These are phyloP conservation scores for Corythoichthys haematopterus DNA, from an alignment of 2,113 vertebrate species.

Conservation along the genomic window DNA sequence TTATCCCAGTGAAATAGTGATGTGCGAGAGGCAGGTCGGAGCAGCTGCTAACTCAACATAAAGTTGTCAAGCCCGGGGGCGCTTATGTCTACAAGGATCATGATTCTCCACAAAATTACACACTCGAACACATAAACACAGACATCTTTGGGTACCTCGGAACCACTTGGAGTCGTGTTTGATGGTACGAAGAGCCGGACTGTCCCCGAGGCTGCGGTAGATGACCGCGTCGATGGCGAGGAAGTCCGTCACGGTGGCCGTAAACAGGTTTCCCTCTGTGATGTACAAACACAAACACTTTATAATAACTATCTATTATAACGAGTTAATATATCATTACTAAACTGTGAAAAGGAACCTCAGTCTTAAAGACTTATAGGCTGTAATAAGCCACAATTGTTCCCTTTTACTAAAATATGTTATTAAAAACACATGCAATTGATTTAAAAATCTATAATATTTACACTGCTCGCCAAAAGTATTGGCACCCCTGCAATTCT, in stretches of 20 bases:
- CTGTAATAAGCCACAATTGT: too few species aligned
- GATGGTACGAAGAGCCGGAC: conserved; percentile 86
- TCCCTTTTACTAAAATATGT: too few species aligned
- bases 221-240: conserved; percentile 94
- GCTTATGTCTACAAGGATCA: background rate
- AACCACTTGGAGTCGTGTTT: conserved; percentile 99
- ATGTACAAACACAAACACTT: conserved; percentile 25
- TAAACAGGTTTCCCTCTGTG: conserved; percentile 91
- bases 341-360: too few species aligned
- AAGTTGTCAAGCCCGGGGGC: background rate
- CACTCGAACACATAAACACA: background rate
- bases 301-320: too few species aligned
- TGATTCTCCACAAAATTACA: background rate
- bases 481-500: too few species aligned
- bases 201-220: conserved; percentile 91
- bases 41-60: conserved; percentile 2
- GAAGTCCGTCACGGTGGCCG: conserved; percentile 94
- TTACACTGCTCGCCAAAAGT: too few species aligned
- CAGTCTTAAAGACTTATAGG: too few species aligned
- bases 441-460: too few species aligned
- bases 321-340: too few species aligned
- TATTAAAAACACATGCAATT: too few species aligned
- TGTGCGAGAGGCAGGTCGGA: too few species aligned
- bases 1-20: background rate
- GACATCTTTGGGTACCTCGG: conserved; percentile 74